Base-by-base conservation (phyloP, 2,888 invertebrate genomes). In the Phania funesta region DNA sequence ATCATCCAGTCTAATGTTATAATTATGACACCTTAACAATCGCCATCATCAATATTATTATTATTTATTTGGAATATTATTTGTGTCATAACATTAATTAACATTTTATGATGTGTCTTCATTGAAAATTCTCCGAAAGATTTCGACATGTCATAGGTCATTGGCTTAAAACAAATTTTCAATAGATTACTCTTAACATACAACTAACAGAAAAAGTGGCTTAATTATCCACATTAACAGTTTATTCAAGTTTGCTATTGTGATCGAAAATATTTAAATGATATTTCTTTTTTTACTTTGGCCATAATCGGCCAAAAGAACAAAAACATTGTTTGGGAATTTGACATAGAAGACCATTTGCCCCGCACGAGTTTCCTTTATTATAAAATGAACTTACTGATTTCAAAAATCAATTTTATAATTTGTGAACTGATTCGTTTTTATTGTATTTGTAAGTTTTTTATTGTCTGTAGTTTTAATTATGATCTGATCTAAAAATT, bases 341-440 rank as follows among this genome's bases (percentile, higher is more conserved):
- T n/a, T 24, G 4, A 24, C 20, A 52, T 35, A 50, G 6, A 32
- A 56, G 5, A 29, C 16, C 38, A 64, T 18, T 73, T 62, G 20
- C 44, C 8, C 18, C 4, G 3, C 35, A 22, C 9, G 35, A 74
- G 7, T 56, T 74, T 41, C 4, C 26, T 26, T 3, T 20, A 5
- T 29, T 18, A 46, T 56, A 54, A 41, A 38, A 24, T 48, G 13
- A 46, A 75, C 11, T 26, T 54, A 83, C 75, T 65, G 35, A 68
- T 83, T 79, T 62, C 26, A 44, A 35, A 54, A 81, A 65, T 73
- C 71, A 84, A 80, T 85, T 79, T 65, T 84, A 83, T 81, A 46
- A 64, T 84, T 83, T 84, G 79, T 83, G 78, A 84, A 76, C 77
- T 83, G 52, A 65, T 78, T 20, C n/a, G 75, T 79, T 84, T 79